Evolutionary conservation across 2,113 vertebrate genomes (phyloP), one percentile per base, ranked within the genome.

Genomic region (Perognathus longimembris): DNA sequence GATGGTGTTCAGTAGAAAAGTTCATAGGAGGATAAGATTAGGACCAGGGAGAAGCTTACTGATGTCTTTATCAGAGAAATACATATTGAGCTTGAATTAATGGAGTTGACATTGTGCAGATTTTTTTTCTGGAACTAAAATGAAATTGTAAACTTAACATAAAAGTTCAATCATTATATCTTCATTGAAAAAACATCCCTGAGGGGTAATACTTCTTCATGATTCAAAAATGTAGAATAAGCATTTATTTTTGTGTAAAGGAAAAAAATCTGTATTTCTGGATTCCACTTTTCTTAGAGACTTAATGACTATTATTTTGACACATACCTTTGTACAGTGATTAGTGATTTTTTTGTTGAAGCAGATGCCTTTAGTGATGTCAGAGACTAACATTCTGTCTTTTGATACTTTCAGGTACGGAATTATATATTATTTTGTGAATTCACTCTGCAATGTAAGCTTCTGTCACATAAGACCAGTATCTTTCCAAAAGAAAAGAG

Each of bases 381-480:
- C 57, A 81, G 11, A 64, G 11, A 85, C 59, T 84, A 80, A 88
- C 34, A 54, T 32, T 87, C 36, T 69, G 21, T 69, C 50, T 77
- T 91, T 90, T 73, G 32, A 73, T 94, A 74, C 30, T 77, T 92
- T 75, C 40, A 77, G 38, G 73, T 91, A 42, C 12, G 63, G 38
- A 89, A 80, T 94, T 63, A 38, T 76, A 5, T 85, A 36, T 81
- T 83, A 85, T 89, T 78, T 93, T 89, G 63, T 93, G 73, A 90
- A 21, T 28, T 12, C 50, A 7, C 20, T 93, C 20, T 79, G 15
- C 90, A 71, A 64, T 59, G 22, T 63, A 78, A 45, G n/a, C 54
- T 92, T 93, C 66, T 61, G 5, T 61, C 6, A 22, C 45, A 71
- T 22, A 87, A 80, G 86, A 26, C 26, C 61, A 84, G 12, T 91